These are phyloP conservation scores for Hyles vespertilio DNA, from an alignment of 1,140 invertebrate genomes.

Conservation along the genomic window DNA sequence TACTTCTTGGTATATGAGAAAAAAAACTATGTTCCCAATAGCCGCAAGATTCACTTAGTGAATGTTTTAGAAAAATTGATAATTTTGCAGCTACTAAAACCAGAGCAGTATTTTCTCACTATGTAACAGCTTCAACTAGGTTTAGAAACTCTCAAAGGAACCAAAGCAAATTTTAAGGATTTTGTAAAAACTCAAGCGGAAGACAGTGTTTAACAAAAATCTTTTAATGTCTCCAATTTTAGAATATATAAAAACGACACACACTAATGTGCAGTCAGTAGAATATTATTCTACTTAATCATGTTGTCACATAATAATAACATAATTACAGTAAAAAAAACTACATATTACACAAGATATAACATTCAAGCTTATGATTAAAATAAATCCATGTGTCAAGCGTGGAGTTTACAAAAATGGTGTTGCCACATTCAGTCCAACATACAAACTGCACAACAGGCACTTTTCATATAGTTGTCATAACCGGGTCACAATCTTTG, in stretches of 20 bases:
- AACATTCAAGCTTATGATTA: slow-evolving; percentile 1
- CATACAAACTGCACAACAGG: slow-evolving; percentile 22
- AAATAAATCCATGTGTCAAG: slow-evolving; percentile 1
- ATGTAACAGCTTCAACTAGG: no score
- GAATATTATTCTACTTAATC: no score
- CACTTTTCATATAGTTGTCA: slow-evolving; percentile 17
- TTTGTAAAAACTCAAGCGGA: slow-evolving; percentile 9
- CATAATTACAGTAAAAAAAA: slow-evolving; percentile 3
- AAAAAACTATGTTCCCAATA: slow-evolving; percentile 21
- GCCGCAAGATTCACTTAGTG: slow-evolving; percentile 48
- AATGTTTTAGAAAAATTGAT: slow-evolving; percentile 12
- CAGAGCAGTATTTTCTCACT: slow-evolving; percentile 1
- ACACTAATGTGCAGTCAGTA: no score
- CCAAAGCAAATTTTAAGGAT: no score
- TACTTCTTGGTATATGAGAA: no score
- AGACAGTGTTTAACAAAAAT: slow-evolving; percentile 18
- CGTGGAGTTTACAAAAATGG: no score
- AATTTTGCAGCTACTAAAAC: slow-evolving; percentile 20
- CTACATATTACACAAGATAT: slow-evolving; percentile 1
- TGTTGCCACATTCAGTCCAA: neutral
- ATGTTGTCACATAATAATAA: slow-evolving; percentile 4
- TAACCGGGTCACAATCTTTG: neutral
- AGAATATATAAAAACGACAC: slow-evolving; percentile 1
- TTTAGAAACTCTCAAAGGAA: no score
- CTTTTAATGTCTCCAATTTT: slow-evolving; percentile 13